Conservation (phyloP, 2,113 vertebrate genomes). For the Panthera uncia region DNA sequence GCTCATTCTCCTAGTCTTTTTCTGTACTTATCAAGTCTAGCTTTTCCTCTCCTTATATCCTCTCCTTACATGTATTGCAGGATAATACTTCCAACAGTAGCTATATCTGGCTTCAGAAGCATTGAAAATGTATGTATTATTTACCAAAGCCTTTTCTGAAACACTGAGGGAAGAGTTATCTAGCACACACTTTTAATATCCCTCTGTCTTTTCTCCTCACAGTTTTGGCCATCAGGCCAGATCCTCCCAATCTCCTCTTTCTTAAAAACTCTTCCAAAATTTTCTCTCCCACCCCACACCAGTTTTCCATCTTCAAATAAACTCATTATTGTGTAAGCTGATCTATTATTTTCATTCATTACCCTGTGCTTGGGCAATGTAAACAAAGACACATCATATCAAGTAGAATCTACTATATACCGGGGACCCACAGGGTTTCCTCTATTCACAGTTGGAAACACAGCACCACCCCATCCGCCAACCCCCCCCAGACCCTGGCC, state of each 20-base stretch:
- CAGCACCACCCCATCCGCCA: background rate
- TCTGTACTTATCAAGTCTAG: background rate
- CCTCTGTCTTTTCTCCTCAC: background rate
- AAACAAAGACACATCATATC: background rate
- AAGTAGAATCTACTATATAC: background rate
- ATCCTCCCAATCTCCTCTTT: background rate
- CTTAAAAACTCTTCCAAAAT: background rate
- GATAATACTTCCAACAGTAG: background rate
- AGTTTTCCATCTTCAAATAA: background rate
- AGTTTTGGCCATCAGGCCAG: background rate
- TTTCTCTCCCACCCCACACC: background rate
- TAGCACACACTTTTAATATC: background rate
- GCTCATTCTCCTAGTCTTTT: background rate
- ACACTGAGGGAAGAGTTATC: background rate
- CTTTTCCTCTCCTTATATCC: background rate
- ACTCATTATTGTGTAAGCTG: background rate
- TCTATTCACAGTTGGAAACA: background rate
- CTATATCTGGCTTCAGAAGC: background rate
- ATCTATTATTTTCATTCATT: background rate
- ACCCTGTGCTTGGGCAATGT: background rate
- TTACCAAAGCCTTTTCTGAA: background rate
- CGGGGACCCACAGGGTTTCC: background rate
- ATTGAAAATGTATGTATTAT: background rate
- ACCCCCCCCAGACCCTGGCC: background rate
- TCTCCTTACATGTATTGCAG: background rate